A percentile compares a stretch with the other conserved stretches of the same genome.
Evolutionary conservation across 2,888 invertebrate species (phyloP).

Genomic region (Cerceris ruficornis): DNA sequence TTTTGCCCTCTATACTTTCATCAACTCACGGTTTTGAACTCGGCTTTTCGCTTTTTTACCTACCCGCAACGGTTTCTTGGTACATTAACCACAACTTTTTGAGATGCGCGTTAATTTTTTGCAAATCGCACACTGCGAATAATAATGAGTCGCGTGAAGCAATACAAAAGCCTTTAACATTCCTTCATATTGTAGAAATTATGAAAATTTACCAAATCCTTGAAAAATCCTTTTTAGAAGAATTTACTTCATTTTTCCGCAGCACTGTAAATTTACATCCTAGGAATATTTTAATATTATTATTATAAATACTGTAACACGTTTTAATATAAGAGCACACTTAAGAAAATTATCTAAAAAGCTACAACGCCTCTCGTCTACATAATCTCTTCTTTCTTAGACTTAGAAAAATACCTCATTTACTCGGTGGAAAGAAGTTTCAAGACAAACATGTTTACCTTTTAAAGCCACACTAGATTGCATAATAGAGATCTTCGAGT

Average conservation of each 20-base stretch:
- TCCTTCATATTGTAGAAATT: no score
- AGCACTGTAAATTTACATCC: slow-evolving; percentile 4
- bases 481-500: no score
- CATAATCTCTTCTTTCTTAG: neutral
- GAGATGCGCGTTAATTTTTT: slow-evolving; percentile 43
- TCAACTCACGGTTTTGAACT: slow-evolving; percentile 30
- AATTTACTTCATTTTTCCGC: no score
- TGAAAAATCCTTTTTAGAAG: no score
- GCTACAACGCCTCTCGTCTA: neutral
- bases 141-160: slow-evolving; percentile 1
- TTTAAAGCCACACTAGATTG: no score
- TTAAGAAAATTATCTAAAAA: no score
- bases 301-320: neutral
- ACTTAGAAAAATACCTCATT: neutral
- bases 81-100: slow-evolving; percentile 37
- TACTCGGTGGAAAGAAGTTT: no score
- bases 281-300: neutral
- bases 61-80: slow-evolving; percentile 30
- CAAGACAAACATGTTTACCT: no score
- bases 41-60: slow-evolving; percentile 30
- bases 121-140: slow-evolving; percentile 12
- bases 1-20: slow-evolving; percentile 31
- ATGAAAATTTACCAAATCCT: no score
- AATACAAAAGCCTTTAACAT: no score
- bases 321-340: no score